Base-by-base conservation (phyloP, 2,888 invertebrate species). In the Maniola hyperantus region DNA sequence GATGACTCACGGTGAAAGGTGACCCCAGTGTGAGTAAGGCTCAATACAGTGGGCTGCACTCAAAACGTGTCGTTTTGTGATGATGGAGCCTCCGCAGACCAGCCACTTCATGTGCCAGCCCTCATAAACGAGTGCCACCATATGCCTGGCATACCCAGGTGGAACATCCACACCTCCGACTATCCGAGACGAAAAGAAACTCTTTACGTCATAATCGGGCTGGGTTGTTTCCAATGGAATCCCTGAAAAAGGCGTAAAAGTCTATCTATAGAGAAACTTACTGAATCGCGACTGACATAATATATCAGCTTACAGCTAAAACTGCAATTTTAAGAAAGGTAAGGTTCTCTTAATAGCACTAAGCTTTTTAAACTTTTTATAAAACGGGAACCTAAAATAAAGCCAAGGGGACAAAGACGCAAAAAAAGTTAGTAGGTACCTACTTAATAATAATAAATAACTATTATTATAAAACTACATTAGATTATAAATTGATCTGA, bases 21-120 rank as follows among this genome's bases (percentile, higher is more conserved):
- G 64, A 2, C 74, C 75, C 62, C 73, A 69, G 0, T 61, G 18
- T 1, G 73, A 46, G 54, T 75, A 74, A 0, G 67, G 67, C 0
- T 76, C 73, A n/a, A 83, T 75, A 61, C 84, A 84, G 64, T 84
- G 83, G 0, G 83, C 79, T 0, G 84, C 81, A 0, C 20, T 66
- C 11, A 69, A 48, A 7, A 66, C 46, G 13, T 58, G 57, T 0
- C 34, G 44, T 1, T 20, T 48, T 6, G 57, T 58, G 13, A 69
- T 64, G 15, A 69, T 34, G 10, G 69, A 69, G 13, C 46, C 66
- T 6, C 69, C 69, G 15, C 69, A 66, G 10, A 57, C 6, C 5
- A 69, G n/a, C 10, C 11, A 7, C 10, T 51, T 51, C 10, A 46
- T 6, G 0, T n/a, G 6, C 13, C 20, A 13, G 11, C 66, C 69